Base-by-base conservation (phyloP, 2,888 invertebrate genomes). In the Adelognathus sp. region DNA sequence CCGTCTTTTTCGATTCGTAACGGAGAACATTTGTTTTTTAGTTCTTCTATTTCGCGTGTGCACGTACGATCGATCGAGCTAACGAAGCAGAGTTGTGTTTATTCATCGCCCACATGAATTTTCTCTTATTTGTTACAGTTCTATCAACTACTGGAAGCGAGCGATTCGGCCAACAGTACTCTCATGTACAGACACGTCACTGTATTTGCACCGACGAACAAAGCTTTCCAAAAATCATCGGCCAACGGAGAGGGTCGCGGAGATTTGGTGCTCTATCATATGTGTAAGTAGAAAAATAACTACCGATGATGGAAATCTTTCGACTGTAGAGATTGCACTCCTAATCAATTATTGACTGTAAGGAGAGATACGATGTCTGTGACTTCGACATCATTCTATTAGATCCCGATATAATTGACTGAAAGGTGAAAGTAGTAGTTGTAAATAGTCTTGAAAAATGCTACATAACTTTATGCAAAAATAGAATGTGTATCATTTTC, bases 141-240 rank as follows among this genome's bases (percentile, higher is more conserved):
- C 89, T 94, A 95, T 88, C 93, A 95, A 63, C 92, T 96, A 80
- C 89, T 97, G 90, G 95, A 96, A 86, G 93, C 94, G 80, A 96
- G 95, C 91, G 93, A 93, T 70, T 93, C 96, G 61, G 96, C 96
- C 44, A 96, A 96, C 88, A 93, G 94, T 54, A 95, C 95, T 16
- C 92, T 97, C 56, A 93, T 94, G 86, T 94, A 94, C 89, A 94
- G 96, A 81, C 94, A 95, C 88, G 94, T 96, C 88, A 97, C 97
- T n/a, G 93, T 98, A 76, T 98, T 98, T 88, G 97, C 97, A 69
- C 97, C 97, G 7, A 97, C 96, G 81, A 97, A 98, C 92, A 94
- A 95, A 83, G 97, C 97, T 75, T 97, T 97, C 92, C 96, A 96
- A 92, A 94, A 94, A 79, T 95, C 94, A 91, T 93, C 92, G 79